These are phyloP conservation scores for Spongilla lacustris DNA, from an alignment of 37 sponge, comb jelly and placozoan species.

Conservation along the genomic window DNA sequence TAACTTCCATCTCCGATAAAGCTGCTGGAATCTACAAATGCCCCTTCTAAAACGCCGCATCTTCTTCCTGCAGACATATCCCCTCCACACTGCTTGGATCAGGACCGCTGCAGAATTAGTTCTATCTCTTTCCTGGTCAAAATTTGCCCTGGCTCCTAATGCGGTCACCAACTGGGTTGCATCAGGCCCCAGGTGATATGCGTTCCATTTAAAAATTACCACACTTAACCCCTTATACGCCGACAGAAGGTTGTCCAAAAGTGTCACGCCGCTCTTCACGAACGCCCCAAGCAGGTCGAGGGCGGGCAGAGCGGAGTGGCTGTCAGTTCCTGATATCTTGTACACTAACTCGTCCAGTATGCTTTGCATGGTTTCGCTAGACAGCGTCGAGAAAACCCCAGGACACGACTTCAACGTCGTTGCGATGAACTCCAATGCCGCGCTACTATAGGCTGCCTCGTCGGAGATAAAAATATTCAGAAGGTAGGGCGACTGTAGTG, in stretches of 20 bases:
- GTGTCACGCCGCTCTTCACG: not conserved
- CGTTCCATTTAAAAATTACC: slow-evolving; percentile 21
- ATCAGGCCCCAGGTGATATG: not conserved
- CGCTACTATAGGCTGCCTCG: not conserved
- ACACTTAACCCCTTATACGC: slow-evolving; percentile 35
- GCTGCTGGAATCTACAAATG: slow-evolving; percentile 55
- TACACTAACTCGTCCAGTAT: slow-evolving; percentile 60
- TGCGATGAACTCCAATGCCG: slow-evolving; percentile 16
- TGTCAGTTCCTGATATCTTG: slow-evolving; percentile 34
- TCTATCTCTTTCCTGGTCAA: not conserved
- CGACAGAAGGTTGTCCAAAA: not conserved
- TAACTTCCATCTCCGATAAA: slow-evolving; percentile 38
- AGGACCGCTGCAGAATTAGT: slow-evolving; percentile 39
- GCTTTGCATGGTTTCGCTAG: slow-evolving; percentile 15
- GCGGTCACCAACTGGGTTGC: slow-evolving; percentile 1
- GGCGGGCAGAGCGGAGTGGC: not conserved
- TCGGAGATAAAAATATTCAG: slow-evolving; percentile 63
- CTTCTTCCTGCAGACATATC: slow-evolving; percentile 46
- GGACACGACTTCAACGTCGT: slow-evolving; percentile 4
- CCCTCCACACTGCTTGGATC: slow-evolving; percentile 76
- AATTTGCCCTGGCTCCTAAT: not conserved
- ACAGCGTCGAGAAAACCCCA: not conserved
- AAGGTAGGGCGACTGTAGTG: slow-evolving; percentile 69
- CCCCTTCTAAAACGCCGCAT: slow-evolving; percentile 33
- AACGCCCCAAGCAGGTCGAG: slow-evolving; percentile 39